Base-by-base conservation (phyloP, 2,888 invertebrate genomes). In the Mesorhabditis spiculigera region DNA sequence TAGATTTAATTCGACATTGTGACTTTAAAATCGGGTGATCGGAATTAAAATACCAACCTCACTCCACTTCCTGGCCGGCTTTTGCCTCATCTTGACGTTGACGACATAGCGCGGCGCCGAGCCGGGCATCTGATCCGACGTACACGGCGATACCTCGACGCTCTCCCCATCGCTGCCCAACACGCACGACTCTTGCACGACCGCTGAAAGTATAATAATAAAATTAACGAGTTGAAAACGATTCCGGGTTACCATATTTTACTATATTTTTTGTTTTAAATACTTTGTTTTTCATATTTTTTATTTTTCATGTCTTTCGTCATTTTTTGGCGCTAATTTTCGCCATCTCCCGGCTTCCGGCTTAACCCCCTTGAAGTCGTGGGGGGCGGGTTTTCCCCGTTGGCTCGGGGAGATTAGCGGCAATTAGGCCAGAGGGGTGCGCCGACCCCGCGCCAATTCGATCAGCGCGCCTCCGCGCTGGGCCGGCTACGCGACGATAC, bases 131-230 rank as follows among this genome's bases (percentile, higher is more conserved):
- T 80, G 80, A 72, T 80, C 80, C 4, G 80, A 80, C 63, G 80
- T 78, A 63, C 78, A 80, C 45, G 80, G 80, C n/a, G 78, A 78
- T 6, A 78, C 82, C 72, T 86, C 86, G 45, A 85, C 75, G 63
- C 81, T 81, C 72, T 86, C 86, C 61, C 85, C 86, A 74, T 86
- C 86, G 5, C 82, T 82, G n/a, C 86, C 86, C 62, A 86, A 75
- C 28, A 79, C 81, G 67, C 78, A 75, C 43, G 81, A 75, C 72
- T 86, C 86, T 73, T 86, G 85, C 43, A 85, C 85, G 41, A 85
- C 85, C 43, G 86, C 85, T 85, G 76, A 71, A 85, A 82, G 42
- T 5, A n/a, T 13, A 75, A 41, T 13, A 61, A 69, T 69, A 16
- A 50, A 65, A 66, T 66, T 28, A 28, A 28, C 28, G 28, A 28